phyloP scores from a whole-genome alignment of 2,888 invertebrate species.

The Conomelus anceps region DNA sequence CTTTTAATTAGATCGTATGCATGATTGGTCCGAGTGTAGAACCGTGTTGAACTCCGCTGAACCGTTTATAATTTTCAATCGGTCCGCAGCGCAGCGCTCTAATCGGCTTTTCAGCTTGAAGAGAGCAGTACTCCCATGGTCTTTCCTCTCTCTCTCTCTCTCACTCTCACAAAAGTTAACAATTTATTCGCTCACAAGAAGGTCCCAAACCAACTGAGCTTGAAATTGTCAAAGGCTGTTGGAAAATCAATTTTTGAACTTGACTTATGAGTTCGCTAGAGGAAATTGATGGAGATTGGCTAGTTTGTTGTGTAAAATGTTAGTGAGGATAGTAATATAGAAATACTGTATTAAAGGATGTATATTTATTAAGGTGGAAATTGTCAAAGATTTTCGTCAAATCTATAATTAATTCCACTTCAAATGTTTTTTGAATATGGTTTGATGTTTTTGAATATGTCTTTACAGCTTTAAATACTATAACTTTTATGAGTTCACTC shows the following conservation, averaged over 20 bases:
- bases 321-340: background rate
- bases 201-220: background rate
- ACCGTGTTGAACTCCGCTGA: background rate
- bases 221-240: background rate
- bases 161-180: background rate
- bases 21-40: background rate
- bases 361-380: too few species aligned
- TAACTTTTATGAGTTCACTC: too few species aligned
- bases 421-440: too few species aligned
- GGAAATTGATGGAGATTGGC: background rate
- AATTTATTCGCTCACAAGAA: background rate
- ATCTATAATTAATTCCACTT: too few species aligned
- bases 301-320: background rate
- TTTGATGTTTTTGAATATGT: too few species aligned
- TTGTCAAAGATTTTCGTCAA: too few species aligned
- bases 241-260: background rate
- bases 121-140: background rate
- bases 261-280: background rate
- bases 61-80: background rate
- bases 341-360: too few species aligned
- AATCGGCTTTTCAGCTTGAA: background rate
- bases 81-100: background rate
- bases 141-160: background rate
- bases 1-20: background rate
- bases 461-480: too few species aligned